These are phyloP conservation scores for Drosophila pegasa DNA, from an alignment of 2,888 invertebrate genomes.

Conservation along the genomic window DNA sequence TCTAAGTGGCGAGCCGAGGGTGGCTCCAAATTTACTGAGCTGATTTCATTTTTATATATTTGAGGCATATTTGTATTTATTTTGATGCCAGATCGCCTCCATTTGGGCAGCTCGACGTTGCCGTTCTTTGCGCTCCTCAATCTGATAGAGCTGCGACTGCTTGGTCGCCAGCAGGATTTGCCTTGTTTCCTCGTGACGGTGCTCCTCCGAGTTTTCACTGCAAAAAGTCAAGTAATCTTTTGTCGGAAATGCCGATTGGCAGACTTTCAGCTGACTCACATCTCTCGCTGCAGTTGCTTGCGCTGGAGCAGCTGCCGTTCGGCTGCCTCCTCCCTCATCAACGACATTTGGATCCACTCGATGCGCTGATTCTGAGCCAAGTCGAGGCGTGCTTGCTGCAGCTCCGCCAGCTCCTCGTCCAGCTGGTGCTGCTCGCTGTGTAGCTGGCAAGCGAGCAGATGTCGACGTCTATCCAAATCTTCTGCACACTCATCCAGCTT, in stretches of 20 bases:
- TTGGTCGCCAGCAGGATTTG: conserved; percentile 61
- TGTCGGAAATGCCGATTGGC: background rate
- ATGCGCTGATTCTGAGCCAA: conserved; percentile 40
- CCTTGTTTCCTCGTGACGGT: conserved; percentile 65
- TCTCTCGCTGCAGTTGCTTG: conserved; percentile 60
- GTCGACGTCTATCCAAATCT: conserved; percentile 59
- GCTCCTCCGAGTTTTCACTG: conserved; percentile 61
- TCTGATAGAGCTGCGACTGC: conserved; percentile 63
- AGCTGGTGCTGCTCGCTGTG: conserved; percentile 26
- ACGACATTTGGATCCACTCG: conserved; percentile 65
- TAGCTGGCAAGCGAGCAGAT: conserved; percentile 32
- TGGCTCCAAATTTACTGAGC: background rate
- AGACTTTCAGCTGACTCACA: conserved; percentile 31
- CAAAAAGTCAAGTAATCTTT: background rate
- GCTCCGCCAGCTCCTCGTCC: conserved; percentile 37
- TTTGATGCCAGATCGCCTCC: conserved; percentile 46
- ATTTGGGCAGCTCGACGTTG: conserved; percentile 41
- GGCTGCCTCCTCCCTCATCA: conserved; percentile 36
- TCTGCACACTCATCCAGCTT: conserved; percentile 39
- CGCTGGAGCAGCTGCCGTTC: conserved; percentile 51
- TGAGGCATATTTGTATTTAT: background rate
- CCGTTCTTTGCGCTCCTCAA: conserved; percentile 51
- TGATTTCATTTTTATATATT: background rate
- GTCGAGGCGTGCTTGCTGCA: conserved; percentile 34
- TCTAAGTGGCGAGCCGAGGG: background rate